These are phyloP conservation scores for Ichneumon xanthorius DNA, from an alignment of 2,888 invertebrate genomes.

Conservation along the genomic window DNA sequence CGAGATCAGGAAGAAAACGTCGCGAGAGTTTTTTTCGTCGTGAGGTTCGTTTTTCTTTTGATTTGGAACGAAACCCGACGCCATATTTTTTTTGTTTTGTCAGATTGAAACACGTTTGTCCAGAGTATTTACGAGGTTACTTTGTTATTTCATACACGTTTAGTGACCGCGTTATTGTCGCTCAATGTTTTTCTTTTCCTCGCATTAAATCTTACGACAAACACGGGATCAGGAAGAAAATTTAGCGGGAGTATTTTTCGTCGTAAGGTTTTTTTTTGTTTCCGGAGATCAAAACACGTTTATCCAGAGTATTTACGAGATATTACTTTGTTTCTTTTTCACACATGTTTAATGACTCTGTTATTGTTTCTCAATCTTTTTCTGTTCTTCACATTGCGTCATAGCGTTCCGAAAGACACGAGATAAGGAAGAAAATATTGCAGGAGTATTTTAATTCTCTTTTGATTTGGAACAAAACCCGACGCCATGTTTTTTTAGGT, in stretches of 20 bases:
- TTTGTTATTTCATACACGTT: constrained; percentile 18
- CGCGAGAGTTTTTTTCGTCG: neutral
- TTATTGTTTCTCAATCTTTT: constrained; percentile 14
- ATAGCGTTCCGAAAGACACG: neutral
- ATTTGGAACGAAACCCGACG: neutral
- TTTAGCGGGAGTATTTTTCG: neutral
- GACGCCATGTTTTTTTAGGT: neutral
- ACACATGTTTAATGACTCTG: constrained; percentile 22
- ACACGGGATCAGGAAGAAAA: neutral
- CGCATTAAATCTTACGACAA: neutral
- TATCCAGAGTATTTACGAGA: constrained; percentile 52
- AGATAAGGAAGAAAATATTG: neutral
- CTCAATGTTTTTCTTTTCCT: neutral
- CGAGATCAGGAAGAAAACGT: neutral
- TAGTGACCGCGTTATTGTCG: constrained; percentile 26
- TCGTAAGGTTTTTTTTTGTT: neutral
- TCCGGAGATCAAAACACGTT: neutral
- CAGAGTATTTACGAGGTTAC: constrained; percentile 48
- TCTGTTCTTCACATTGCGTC: neutral
- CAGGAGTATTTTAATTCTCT: neutral
- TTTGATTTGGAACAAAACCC: neutral
- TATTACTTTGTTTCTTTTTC: constrained; percentile 18
- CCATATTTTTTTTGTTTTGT: neutral
- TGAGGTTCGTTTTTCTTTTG: neutral
- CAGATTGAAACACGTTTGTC: constrained; percentile 17